Evolutionary conservation across 2,888 invertebrate genomes (phyloP).

Genomic region (Xylota segnis): DNA sequence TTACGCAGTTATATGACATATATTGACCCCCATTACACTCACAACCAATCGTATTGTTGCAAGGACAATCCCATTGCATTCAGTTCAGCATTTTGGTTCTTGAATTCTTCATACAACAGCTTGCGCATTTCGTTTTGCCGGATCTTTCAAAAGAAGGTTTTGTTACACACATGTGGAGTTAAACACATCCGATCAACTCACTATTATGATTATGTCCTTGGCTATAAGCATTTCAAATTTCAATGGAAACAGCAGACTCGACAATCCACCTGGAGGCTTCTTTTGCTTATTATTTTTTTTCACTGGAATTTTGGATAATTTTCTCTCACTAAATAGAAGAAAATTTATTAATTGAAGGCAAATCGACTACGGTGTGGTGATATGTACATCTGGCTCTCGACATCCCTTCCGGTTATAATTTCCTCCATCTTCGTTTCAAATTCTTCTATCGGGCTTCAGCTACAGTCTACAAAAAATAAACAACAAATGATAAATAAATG

Average conservation of each 20-base stretch:
- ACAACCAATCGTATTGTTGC: not conserved
- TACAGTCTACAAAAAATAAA: not conserved
- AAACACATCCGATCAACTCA: not conserved
- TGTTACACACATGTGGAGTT: not conserved
- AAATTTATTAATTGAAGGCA: not conserved
- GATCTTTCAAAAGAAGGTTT: not conserved
- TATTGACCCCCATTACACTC: not conserved
- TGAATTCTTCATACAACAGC: slow-evolving; percentile 20
- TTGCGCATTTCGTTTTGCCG: slow-evolving; percentile 34
- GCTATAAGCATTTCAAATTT: slow-evolving; percentile 21
- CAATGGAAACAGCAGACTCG: not conserved
- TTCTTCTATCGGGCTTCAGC: not conserved
- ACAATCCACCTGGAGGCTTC: not conserved
- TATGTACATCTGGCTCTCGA: slow-evolving; percentile 16
- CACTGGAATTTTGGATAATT: slow-evolving; percentile 3
- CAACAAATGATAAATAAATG: not conserved
- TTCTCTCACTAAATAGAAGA: not conserved
- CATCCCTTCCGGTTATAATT: not conserved
- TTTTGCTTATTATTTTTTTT: not conserved
- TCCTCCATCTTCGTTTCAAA: not conserved
- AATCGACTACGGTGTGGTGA: not conserved
- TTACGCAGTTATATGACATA: too few relatives aligned
- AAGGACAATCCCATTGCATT: slow-evolving; percentile 14
- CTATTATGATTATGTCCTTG: not conserved
- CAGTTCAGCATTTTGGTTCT: slow-evolving; percentile 18